Conservation (phyloP, 2,797 vertebrate species). For the Microtus obscurus region DNA sequence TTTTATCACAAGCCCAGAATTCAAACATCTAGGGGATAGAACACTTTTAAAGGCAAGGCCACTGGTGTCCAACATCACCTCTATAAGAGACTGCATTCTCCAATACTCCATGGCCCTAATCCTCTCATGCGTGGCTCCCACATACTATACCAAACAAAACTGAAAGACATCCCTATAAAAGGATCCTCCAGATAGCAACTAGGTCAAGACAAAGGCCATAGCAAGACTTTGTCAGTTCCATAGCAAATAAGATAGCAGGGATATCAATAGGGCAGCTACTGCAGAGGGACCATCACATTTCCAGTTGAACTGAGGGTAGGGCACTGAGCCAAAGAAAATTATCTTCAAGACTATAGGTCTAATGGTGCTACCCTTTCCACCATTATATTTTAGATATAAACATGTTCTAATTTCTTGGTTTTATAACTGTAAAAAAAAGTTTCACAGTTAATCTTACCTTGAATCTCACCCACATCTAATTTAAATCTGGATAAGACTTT, state of each 20-base stretch:
- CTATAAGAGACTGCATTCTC: background rate
- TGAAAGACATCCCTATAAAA: background rate
- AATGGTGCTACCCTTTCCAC: background rate
- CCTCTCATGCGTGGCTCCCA: background rate
- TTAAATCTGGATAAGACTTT: background rate
- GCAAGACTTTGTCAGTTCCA: background rate
- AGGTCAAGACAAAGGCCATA: background rate
- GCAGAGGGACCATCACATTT: background rate
- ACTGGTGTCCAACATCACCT: background rate
- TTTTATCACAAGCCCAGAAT: background rate
- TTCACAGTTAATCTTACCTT: background rate
- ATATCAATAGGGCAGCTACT: background rate
- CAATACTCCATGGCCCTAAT: background rate
- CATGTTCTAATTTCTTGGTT: background rate
- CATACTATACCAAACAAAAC: background rate
- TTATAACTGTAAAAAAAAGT: background rate
- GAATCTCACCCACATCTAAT: background rate
- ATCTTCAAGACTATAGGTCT: background rate
- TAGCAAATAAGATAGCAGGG: background rate
- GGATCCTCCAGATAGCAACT: background rate
- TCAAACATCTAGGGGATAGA: background rate
- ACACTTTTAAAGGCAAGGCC: background rate
- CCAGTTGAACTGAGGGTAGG: background rate
- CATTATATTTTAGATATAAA: slow-evolving; percentile 6
- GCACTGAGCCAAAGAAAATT: background rate